Evolutionary conservation across 2,888 invertebrate genomes (phyloP).

Genomic region (Lycophotia porphyrea): DNA sequence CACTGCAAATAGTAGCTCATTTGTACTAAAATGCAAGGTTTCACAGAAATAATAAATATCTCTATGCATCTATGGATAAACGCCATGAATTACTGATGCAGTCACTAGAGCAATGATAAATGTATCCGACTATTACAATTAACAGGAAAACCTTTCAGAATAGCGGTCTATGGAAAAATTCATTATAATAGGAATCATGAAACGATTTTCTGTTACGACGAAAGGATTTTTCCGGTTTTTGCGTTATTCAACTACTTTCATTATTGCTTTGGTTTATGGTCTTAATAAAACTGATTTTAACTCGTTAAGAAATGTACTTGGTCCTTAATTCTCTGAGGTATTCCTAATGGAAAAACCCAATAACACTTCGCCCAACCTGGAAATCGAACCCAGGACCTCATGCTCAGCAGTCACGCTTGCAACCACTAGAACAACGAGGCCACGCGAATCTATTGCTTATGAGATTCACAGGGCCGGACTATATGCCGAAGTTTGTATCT

Average conservation of each 20-base stretch:
- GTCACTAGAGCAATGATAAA: constrained; percentile 13
- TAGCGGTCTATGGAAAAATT: constrained; percentile 23
- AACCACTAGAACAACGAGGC: not conserved
- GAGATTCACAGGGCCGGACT: not conserved
- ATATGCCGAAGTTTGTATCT: not conserved
- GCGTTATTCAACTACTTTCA: not conserved
- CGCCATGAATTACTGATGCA: constrained; percentile 9
- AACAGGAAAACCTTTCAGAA: constrained; percentile 46
- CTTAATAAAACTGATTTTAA: not conserved
- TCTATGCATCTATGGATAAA: not conserved
- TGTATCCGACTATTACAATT: constrained; percentile 22
- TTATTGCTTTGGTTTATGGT: not conserved
- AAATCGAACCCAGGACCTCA: not conserved
- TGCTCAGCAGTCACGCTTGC: not conserved
- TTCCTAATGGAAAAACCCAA: not conserved
- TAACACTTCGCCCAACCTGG: not conserved
- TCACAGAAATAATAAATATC: not conserved
- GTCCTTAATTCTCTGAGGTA: not conserved
- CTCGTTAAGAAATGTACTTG: not conserved
- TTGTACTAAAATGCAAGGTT: not conserved
- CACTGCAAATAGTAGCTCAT: not conserved
- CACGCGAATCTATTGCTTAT: not conserved
- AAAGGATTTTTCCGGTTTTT: not conserved
- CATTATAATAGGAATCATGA: constrained; percentile 5
- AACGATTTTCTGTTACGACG: constrained; percentile 4